phyloP scores from a whole-genome alignment of 2,888 invertebrate species.

The Hypsopygia costalis region DNA sequence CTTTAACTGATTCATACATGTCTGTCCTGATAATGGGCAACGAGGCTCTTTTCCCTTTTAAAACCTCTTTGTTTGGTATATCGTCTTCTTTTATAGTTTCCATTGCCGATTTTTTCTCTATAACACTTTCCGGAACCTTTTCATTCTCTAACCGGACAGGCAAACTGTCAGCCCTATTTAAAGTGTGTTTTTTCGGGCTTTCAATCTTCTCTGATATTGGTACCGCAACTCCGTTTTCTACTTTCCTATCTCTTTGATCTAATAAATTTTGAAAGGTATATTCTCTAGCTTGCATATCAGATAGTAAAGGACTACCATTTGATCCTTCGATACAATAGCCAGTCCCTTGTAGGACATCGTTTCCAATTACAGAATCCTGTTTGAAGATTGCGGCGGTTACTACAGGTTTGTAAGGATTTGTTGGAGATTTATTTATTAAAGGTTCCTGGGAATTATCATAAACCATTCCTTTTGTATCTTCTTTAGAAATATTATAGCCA shows the following conservation, averaged over 20 bases:
- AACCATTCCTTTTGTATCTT: constrained; percentile 51
- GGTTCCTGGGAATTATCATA: constrained; percentile 72
- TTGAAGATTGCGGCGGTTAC: constrained; percentile 87
- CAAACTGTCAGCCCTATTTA: constrained; percentile 77
- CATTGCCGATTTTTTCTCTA: constrained; percentile 39
- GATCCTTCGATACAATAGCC: constrained; percentile 75
- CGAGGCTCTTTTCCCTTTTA: constrained; percentile 62
- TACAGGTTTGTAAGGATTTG: constrained; percentile 82
- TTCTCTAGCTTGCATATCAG: constrained; percentile 73
- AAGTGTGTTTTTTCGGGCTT: constrained; percentile 61
- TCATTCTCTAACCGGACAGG: constrained; percentile 78
- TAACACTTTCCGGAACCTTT: constrained; percentile 26
- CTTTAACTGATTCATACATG: constrained; percentile 78
- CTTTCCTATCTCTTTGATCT: constrained; percentile 57
- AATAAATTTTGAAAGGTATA: constrained; percentile 65
- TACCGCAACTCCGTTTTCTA: constrained; percentile 62
- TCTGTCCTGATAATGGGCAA: constrained; percentile 70
- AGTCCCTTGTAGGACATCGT: constrained; percentile 62
- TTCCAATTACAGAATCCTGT: constrained; percentile 78
- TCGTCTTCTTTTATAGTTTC: constrained; percentile 65
- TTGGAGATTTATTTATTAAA: constrained; percentile 66
- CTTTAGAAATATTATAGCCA: constrained; percentile 75
- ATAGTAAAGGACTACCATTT: constrained; percentile 70
- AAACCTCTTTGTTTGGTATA: constrained; percentile 40
- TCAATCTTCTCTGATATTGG: constrained; percentile 53